Evolutionary conservation across 2,888 invertebrate species (phyloP), one percentile per base, ranked within the genome.

Genomic region (Catocala fraxini): DNA sequence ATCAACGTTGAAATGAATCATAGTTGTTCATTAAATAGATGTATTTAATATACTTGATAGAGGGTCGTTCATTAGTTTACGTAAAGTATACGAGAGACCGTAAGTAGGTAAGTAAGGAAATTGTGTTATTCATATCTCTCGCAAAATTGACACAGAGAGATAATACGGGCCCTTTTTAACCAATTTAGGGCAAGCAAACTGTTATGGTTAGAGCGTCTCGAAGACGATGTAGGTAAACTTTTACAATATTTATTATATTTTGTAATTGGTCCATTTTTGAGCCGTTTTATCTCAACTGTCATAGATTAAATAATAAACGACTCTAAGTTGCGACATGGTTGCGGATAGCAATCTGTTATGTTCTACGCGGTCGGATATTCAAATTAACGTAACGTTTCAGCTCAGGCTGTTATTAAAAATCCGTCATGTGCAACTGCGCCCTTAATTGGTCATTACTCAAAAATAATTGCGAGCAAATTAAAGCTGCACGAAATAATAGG

Each of bases 171-270:
- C 90, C 89, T 90, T 91, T 79, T 80, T 72, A 73, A 75, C 75
- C 74, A 82, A 92, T 90, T 88, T 85, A 82, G 93, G 92, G 83
- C 83, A 83, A 84, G 84, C 72, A 91, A 92, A 92, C 91, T 89
- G 84, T 89, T 92, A 82, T 89, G 88, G 65, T 88, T 89, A 87
- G 89, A 89, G 88, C 87, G 79, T 78, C 79, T 59, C 79, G 88
- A 87, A 85, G 85, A 87, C 85, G 78, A 67, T 55, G 68, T 80
- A 73, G 70, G 80, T 73, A 85, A 83, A 85, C 83, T 86, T 84
- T 84, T 79, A 88, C 89, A 89, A 91, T 92, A 90, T 92, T 93
- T 93, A 91, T 88, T 87, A 90, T 89, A 92, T 93, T 92, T 92
- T 90, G 92, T 89, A 92, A 92, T 89, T 89, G 92, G 80, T 89